Base-by-base conservation (phyloP, 2,797 vertebrate genomes). In the Pelochelys cantorii region DNA sequence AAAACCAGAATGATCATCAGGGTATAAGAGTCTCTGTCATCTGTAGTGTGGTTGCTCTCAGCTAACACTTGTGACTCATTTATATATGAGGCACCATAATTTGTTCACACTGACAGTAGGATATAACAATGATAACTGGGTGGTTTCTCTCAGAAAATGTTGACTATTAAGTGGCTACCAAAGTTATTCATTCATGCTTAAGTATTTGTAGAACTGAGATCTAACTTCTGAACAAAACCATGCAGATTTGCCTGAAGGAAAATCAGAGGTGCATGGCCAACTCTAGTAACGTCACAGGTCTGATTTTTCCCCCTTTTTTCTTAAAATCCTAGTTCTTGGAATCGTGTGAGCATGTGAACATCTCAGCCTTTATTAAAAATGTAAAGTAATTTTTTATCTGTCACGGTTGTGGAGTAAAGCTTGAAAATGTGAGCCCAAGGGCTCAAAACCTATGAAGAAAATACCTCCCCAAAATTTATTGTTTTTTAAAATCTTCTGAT, bases 1-100 rank as follows among this genome's bases (percentile, higher is more conserved):
- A 90, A 84, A 94, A 56, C 27, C 84, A 93, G 93, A 95, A 83
- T 55, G 22, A 55, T 60, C 3, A 2, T 80, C 71, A 62, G 91
- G 48, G 89, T 31, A 92, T 94, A 87, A 91, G 88, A 96, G 90
- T 81, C 81, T 79, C 60, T 62, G 14, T 65, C 31, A 7, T 27
- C 31, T 74, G 20, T 56, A 71, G 20, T 31, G 7, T 77, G 7
- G 3, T 52, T 54, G 29, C 80, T 91, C 74, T 8, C 31, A 56
- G 13, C 60, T 71, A 65, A n/a, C 11, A 37, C 20, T 23, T 31
- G 42, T 42, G 29, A 75, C 10, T 81, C 22, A 37, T 15, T 65
- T 79, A 13, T 2, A n/a, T 53, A 78, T 71, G 62, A 53, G 20
- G 37, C 88, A 6, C 37, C 48, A 59, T 79, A 77, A 37, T 25